phyloP scores from a whole-genome alignment of 37 sponge, comb jelly and placozoan species.

The Aplysina aerophoba region DNA sequence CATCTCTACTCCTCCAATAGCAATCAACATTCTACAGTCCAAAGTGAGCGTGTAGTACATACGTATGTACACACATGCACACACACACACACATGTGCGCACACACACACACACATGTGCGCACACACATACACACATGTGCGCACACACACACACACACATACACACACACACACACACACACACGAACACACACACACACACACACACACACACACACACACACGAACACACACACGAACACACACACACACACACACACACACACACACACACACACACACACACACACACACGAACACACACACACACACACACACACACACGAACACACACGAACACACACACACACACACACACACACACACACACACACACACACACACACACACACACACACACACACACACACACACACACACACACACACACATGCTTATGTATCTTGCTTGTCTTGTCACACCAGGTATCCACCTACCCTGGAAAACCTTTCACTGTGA shows the following conservation, averaged over 20 bases:
- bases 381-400: background rate
- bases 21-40: too few relatives aligned
- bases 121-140: too few relatives aligned
- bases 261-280: background rate
- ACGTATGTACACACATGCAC: too few relatives aligned
- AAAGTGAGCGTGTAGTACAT: too few relatives aligned
- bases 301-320: background rate
- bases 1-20: too few relatives aligned
- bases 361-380: conserved; percentile 18
- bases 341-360: conserved; percentile 30
- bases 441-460: background rate
- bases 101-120: too few relatives aligned
- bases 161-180: background rate
- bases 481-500: conserved; percentile 31
- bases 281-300: background rate
- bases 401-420: background rate
- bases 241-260: background rate
- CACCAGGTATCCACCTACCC: conserved; percentile 51
- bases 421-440: background rate
- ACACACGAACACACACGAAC: conserved; percentile 26
- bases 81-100: too few relatives aligned
- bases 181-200: background rate
- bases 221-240: background rate
- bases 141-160: too few relatives aligned
- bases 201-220: background rate